Base-by-base conservation (phyloP, 2,888 invertebrate genomes). In the Drosophila stalkeri region DNA sequence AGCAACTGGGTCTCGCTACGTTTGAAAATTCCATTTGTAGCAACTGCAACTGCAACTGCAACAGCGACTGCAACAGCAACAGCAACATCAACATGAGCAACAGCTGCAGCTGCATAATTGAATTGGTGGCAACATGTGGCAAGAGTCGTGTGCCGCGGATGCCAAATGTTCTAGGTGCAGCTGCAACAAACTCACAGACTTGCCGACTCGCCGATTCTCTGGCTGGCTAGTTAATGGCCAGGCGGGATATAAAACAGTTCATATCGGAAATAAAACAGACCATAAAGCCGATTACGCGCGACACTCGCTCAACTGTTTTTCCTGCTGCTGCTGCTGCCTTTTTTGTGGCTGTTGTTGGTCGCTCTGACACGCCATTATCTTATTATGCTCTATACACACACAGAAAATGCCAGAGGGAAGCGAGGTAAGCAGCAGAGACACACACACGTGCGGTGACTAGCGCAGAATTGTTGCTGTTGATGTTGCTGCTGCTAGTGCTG, bases 211-310 rank as follows among this genome's bases (percentile, higher is more conserved):
- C 54, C 37, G 37, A 54, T 16, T 55, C 35, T 35, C 52, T 33
- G 35, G 12, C 12, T 64, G 70, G 76, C 59, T 41, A 70, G 64
- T 61, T 75, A 75, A 71, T 71, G 63, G 63, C 49, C 63, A 66
- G 51, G 51, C 64, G 67, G 54, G 55, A 60, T 73, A 75, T 81
- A 73, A 77, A 80, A 85, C 85, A 86, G 90, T 87, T 86, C 86
- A 88, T 87, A 86, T 86, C 88, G 78, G 69, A 86, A 82, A 87
- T 86, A 89, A 86, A 89, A 89, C 90, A 87, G 86, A 87, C 82
- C 90, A 85, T 89, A 89, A 89, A 86, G 90, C 85, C 88, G 85
- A 86, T 86, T 86, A 89, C 87, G 74, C 74, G 81, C 89, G 76
- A 83, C 89, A 83, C 86, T 83, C 77, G 86, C 66, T 77, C 79